Conservation (phyloP, 53 echinoderm and acorn worm species). For the Astropecten irregularis region DNA sequence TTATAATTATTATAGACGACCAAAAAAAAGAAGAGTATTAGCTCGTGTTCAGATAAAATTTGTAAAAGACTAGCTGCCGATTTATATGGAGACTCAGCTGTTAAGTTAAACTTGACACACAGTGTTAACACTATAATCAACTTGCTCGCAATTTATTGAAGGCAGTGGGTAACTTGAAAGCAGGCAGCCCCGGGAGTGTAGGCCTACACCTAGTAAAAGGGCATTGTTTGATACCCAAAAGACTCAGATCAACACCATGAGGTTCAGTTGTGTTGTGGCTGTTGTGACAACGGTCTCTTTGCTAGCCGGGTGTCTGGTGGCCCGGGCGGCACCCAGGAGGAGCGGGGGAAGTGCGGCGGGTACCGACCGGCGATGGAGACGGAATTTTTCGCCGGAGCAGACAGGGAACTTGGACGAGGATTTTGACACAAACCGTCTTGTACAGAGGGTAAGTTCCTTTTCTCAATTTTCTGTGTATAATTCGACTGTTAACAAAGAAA, state of each 20-base stretch:
- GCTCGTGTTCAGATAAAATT: no score
- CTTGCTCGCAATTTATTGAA: neutral
- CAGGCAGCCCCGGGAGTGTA: neutral
- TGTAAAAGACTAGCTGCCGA: no score
- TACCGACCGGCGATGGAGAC: slow-evolving; percentile 23
- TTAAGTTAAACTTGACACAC: neutral
- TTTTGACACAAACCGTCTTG: slow-evolving; percentile 17
- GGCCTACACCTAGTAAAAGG: neutral
- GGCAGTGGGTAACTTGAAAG: neutral
- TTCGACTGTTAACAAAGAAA: no score
- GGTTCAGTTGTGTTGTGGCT: slow-evolving; percentile 39
- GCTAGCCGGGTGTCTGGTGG: slow-evolving; percentile 51
- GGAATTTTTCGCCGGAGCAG: slow-evolving; percentile 19
- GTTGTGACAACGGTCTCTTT: slow-evolving; percentile 23
- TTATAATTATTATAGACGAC: no score
- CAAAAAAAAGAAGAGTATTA: no score
- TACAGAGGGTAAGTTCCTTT: slow-evolving; percentile 36
- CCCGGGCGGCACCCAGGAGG: slow-evolving; percentile 37
- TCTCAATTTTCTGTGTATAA: no score
- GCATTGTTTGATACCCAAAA: neutral
- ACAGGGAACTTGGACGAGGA: neutral
- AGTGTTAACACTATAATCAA: neutral
- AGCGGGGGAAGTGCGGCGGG: neutral
- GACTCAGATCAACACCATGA: slow-evolving; percentile 33
- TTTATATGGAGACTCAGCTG: slow-evolving; percentile 4